Conservation (phyloP, 2,113 vertebrate species). For the Archocentrus centrarchus region DNA sequence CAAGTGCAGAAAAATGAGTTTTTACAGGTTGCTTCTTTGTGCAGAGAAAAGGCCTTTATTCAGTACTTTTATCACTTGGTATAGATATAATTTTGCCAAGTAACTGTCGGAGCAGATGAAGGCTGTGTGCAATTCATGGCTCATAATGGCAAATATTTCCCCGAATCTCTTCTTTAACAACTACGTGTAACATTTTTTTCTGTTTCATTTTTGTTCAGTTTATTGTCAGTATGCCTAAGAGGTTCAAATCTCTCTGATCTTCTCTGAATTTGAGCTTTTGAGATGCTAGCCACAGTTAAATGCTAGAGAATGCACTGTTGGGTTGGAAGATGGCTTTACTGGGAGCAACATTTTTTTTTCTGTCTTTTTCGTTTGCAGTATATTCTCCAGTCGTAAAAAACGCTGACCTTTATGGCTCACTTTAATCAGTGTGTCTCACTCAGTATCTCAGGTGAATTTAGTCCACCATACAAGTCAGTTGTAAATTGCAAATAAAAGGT, state of each 20-base stretch:
- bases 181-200: background rate
- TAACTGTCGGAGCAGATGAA: background rate
- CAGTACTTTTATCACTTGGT: background rate
- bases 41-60: constrained; percentile 4
- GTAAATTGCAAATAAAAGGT: background rate
- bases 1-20: background rate
- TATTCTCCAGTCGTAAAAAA: background rate
- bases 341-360: background rate
- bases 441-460: background rate
- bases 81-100: background rate
- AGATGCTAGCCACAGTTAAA: background rate
- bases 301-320: background rate
- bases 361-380: background rate
- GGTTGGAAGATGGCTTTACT: background rate
- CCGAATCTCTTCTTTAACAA: background rate
- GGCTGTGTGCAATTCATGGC: background rate
- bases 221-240: background rate
- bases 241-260: background rate
- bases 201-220: background rate
- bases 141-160: background rate
- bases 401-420: background rate
- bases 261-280: background rate
- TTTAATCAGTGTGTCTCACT: background rate
- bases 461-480: background rate
- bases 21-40: background rate